Percentiles rank a stretch among this genome's conserved stretches.
phyloP scores from a whole-genome alignment of 1,140 invertebrate species.

The Platyura marginata region DNA sequence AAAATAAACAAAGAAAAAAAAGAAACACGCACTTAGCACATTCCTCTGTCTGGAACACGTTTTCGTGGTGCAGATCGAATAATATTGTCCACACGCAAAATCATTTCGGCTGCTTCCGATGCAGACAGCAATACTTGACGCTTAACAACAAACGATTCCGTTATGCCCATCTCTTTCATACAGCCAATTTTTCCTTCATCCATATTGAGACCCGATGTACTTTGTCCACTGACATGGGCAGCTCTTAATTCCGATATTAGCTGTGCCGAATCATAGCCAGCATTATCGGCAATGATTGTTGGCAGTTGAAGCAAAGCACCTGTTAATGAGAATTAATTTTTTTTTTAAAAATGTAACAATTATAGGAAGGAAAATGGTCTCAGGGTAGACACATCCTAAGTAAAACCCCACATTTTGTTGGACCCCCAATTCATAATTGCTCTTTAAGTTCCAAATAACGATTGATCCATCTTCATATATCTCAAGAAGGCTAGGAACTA shows the following conservation, averaged over 20 bases:
- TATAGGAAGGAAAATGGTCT: neutral
- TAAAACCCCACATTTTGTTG: neutral
- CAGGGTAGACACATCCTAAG: no score
- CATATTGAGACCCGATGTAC: conserved; percentile 84
- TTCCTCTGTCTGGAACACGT: conserved; percentile 69
- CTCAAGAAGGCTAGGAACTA: no score
- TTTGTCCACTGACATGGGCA: conserved; percentile 58
- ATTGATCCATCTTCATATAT: no score
- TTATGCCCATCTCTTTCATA: conserved; percentile 81
- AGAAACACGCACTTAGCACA: conserved; percentile 54
- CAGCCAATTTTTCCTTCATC: conserved; percentile 63
- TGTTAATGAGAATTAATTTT: no score
- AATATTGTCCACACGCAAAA: conserved; percentile 94
- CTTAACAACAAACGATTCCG: conserved; percentile 94
- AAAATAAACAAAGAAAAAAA: no score
- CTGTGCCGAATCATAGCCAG: conserved; percentile 93
- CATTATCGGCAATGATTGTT: conserved; percentile 94
- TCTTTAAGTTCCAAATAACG: no score
- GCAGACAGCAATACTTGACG: conserved; percentile 87
- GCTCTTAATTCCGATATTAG: conserved; percentile 80
- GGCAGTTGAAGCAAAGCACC: conserved; percentile 75
- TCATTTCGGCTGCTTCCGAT: conserved; percentile 97
- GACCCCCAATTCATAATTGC: neutral
- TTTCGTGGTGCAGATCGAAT: conserved; percentile 86
- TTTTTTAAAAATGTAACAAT: no score